phyloP scores from a whole-genome alignment of 2,888 invertebrate species.

The Acanthosoma haemorrhoidale region DNA sequence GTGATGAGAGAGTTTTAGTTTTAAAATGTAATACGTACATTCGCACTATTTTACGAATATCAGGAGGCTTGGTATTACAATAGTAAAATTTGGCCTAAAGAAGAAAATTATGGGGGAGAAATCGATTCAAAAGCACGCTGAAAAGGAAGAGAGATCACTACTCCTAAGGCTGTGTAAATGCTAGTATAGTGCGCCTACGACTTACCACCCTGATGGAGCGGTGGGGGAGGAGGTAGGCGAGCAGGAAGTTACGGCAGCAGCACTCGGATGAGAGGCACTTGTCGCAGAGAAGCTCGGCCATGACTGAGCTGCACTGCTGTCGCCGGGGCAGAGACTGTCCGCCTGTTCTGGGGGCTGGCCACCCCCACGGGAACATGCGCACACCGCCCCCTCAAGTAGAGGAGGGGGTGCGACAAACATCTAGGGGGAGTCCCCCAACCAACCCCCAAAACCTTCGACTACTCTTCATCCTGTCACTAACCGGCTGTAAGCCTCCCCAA shows the following conservation, averaged over 20 bases:
- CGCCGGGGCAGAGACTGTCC: conserved; percentile 9
- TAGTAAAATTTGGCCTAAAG: too few species aligned
- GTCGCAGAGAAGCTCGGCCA: conserved; percentile 27
- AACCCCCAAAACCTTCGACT: neutral
- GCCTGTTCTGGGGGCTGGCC: neutral
- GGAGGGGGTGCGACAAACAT: conserved; percentile 19
- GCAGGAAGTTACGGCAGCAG: conserved; percentile 35
- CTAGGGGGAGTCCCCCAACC: neutral
- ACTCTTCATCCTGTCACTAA: conserved; percentile 5
- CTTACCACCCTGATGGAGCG: conserved; percentile 35
- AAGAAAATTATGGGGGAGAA: too few species aligned
- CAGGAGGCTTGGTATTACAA: too few species aligned
- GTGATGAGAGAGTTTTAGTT: too few species aligned
- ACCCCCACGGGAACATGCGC: conserved; percentile 26
- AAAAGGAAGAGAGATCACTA: too few species aligned
- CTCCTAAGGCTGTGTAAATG: too few species aligned
- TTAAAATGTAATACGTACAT: too few species aligned
- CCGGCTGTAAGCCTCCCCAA: neutral
- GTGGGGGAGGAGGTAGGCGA: conserved; percentile 34
- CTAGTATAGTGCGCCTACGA: neutral
- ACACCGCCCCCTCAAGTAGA: neutral
- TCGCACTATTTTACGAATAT: too few species aligned
- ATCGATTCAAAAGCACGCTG: too few species aligned
- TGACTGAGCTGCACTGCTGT: neutral
- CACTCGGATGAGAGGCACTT: conserved; percentile 34